Percentiles rank a stretch among this genome's conserved stretches.
Conservation (phyloP, 2,888 invertebrate species). For the Sialis lutaria region DNA sequence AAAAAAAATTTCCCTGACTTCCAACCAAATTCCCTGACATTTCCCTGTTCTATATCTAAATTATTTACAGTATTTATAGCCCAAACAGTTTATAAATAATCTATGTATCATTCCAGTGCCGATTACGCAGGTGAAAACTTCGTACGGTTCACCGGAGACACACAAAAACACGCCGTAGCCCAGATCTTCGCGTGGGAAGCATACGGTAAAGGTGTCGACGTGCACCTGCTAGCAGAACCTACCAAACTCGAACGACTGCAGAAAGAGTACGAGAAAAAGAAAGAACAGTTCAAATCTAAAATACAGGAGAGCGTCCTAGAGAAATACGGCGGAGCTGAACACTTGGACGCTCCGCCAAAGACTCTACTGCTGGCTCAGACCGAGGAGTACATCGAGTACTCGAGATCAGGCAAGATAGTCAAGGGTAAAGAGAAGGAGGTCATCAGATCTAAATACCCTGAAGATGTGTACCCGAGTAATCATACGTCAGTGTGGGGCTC, state of each 20-base stretch:
- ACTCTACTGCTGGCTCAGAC: slow-evolving; percentile 86
- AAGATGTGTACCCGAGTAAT: slow-evolving; percentile 82
- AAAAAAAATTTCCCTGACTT: no score
- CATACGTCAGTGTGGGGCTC: slow-evolving; percentile 95
- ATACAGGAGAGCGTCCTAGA: slow-evolving; percentile 73
- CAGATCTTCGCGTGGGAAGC: slow-evolving; percentile 98
- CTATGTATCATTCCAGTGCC: slow-evolving; percentile 22
- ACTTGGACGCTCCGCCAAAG: slow-evolving; percentile 72
- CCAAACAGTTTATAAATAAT: background rate
- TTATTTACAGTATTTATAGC: background rate
- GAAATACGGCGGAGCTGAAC: slow-evolving; percentile 90
- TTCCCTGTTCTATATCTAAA: no score
- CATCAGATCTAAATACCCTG: slow-evolving; percentile 79
- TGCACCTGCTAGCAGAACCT: slow-evolving; percentile 91
- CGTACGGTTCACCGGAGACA: slow-evolving; percentile 87
- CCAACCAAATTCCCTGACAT: no score
- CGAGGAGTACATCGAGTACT: slow-evolving; percentile 91
- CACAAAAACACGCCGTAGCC: slow-evolving; percentile 72
- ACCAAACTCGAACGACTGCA: slow-evolving; percentile 88
- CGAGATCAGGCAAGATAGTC: slow-evolving; percentile 73
- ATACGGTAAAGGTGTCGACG: slow-evolving; percentile 80
- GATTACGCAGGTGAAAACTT: slow-evolving; percentile 95
- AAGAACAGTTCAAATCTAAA: slow-evolving; percentile 74
- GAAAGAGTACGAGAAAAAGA: slow-evolving; percentile 77
- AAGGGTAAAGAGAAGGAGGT: slow-evolving; percentile 78